Base-by-base conservation (phyloP, 2,113 vertebrate genomes). In the Loxodonta africana region DNA sequence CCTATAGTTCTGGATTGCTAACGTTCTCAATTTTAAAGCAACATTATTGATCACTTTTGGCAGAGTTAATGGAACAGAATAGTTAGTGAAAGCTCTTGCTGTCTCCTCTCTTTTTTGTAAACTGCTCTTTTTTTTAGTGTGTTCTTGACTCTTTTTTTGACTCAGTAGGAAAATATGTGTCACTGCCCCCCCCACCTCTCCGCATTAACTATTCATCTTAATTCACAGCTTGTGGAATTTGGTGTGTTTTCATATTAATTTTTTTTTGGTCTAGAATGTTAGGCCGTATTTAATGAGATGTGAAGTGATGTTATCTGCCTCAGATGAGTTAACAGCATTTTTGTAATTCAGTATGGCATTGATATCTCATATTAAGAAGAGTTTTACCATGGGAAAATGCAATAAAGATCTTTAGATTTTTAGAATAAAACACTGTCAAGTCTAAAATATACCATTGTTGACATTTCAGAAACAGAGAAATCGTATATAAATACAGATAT, bases 301-400 rank as follows among this genome's bases (percentile, higher is more conserved):
- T 89, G 85, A 96, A 94, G 57, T 97, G 8, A 48, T n/a, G 46
- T 37, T 95, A 85, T 97, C 97, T 94, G 37, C 97, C 95, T 97
- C 90, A 97, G 88, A 95, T 82, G 89, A 88, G 97, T 78, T 93
- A 98, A 73, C 69, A 92, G 85, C 77, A 95, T 97, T 98, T 98
- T 95, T 97, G 94, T 48, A 74, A 37, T 94, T 97, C 51, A 96
- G 96, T 69, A 92, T 18, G 88, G 26, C 81, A 93, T 53, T 96
- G 85, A 44, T 4, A 26, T 90, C 83, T 95, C 95, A 30, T 88
- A 11, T 67, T 65, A 48, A 46, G 5, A 88, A 93, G 23, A 92
- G 73, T 23, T 69, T 88, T 74, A 30, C 0, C 15, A 44, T 69
- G 5, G 44, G 20, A 91, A 14, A 65, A 63, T 63, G 74, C 85